Base-by-base conservation (phyloP, 2,113 vertebrate species). In the Sceloporus tristichus region DNA sequence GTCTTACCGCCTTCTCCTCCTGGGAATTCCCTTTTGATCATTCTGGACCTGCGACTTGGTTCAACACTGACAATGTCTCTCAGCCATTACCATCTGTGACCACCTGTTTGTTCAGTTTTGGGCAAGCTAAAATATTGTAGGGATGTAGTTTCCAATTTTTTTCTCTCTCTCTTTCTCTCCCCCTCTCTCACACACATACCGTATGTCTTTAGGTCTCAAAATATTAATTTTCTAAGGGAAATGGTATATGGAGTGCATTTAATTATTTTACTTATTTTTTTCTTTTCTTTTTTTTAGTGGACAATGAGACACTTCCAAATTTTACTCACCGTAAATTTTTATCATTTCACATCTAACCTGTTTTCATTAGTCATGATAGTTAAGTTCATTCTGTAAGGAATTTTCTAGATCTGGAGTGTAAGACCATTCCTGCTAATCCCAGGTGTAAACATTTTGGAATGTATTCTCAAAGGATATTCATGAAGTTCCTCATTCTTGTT, bases 121-220 rank as follows among this genome's bases (percentile, higher is more conserved):
- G 9, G 34, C 59, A 90, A 84, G 85, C 86, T 86, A 92, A 48
- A 91, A 84, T 87, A n/a, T 21, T 75, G 85, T 75, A 25, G 53
- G 74, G 21, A 91, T 91, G 84, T 29, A 48, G 0, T 70, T 88
- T 91, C 18, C 53, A 90, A 88, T 87, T 71, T 23, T 81, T 62
- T 4, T 62, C 13, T 62, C 59, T 18, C 85, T 48, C 48, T 5
- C 48, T 48, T 4, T 5, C 48, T 5, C 48, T 48, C 48, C 7
- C 48, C 42, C 6, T 48, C 42, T 48, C 48, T 48, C 48, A 6
- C 48, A 4, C 48, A 48, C 48, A 48, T 7, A 48, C 81, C 65
- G 88, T 92, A 81, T 88, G 16, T 83, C 34, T 54, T 53, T 81
- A 79, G 8, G 82, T 85, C 68, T 88, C 48, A 81, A 86, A 81